Percentiles rank a stretch among this genome's conserved stretches.
These are phyloP conservation scores for Butorides virescens DNA, from an alignment of 2,113 vertebrate genomes.

Conservation along the genomic window DNA sequence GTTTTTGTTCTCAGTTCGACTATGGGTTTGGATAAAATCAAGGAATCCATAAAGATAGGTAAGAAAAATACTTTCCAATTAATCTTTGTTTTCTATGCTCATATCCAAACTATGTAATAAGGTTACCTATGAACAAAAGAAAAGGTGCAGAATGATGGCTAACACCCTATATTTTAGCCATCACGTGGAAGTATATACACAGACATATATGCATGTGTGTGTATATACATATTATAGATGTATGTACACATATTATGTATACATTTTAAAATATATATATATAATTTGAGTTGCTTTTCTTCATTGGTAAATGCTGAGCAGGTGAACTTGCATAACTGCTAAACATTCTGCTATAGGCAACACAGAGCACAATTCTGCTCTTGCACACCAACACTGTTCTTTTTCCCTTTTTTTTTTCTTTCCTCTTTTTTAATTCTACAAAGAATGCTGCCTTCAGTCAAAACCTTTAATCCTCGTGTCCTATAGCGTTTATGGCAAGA, in stretches of 20 bases:
- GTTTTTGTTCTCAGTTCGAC: neutral
- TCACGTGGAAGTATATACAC: neutral
- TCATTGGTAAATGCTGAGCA: neutral
- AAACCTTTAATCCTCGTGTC: slow-evolving; percentile 20
- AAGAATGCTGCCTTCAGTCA: slow-evolving; percentile 24
- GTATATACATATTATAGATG: neutral
- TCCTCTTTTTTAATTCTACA: slow-evolving; percentile 45
- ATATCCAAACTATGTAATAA: neutral
- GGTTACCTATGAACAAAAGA: neutral
- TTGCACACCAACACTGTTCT: neutral
- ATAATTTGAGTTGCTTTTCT: neutral
- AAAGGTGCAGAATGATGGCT: neutral
- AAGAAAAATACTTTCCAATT: neutral
- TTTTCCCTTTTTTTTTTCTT: neutral
- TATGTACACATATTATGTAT: neutral
- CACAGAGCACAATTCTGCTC: neutral
- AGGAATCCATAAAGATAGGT: neutral
- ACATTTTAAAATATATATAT: neutral
- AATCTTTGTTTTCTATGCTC: neutral
- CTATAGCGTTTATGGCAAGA: slow-evolving; percentile 33
- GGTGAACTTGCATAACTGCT: neutral
- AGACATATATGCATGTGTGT: fast-evolving
- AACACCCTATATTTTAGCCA: neutral
- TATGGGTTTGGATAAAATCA: neutral
- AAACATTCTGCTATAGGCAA: neutral